Base-by-base conservation (phyloP, 2,888 invertebrate genomes). In the Agriopis aurantiaria region DNA sequence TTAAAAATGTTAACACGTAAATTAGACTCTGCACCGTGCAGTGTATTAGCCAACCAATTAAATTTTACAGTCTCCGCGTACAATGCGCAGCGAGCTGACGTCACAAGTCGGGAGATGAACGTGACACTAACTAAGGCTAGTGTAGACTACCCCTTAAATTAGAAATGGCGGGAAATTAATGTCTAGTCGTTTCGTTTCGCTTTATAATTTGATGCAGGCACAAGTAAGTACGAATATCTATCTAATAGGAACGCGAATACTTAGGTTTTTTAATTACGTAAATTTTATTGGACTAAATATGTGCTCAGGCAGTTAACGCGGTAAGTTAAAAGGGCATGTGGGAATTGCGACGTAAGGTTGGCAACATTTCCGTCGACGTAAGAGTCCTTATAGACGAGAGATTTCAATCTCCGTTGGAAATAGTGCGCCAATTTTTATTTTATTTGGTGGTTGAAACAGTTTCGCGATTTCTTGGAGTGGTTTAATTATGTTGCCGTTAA, bases 1-100 rank as follows among this genome's bases (percentile, higher is more conserved):
- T 93, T 93, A 93, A 93, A 93, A 93, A 92, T 89, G 92, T 92
- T 92, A 92, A 93, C 93, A 89, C 91, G 92, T 92, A 93, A 93
- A 93, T 93, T 92, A 93, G 93, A 92, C 91, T 33, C 33, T 87
- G 82, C 86, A 83, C 85, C 85, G 82, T 80, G 85, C 82, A 75
- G 85, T 88, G 91, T 91, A 93, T 93, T 93, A 92, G 92, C 91
- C 85, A 90, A 88, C 93, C 92, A 92, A 92, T 93, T 92, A 91
- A 93, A 92, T 90, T 91, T 90, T 87, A 89, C 87, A 88, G 88
- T 85, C 86, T 81, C 82, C 79, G 77, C 79, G 81, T 80, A 90
- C 90, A 92, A 91, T 90, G 78, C 77, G 78, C 78, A 70, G 83
- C 84, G 82, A 86, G 84, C 83, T 81, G 84, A 86, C 83, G 84